phyloP scores from a whole-genome alignment of 2,113 vertebrate species.

The Miniopterus natalensis region DNA sequence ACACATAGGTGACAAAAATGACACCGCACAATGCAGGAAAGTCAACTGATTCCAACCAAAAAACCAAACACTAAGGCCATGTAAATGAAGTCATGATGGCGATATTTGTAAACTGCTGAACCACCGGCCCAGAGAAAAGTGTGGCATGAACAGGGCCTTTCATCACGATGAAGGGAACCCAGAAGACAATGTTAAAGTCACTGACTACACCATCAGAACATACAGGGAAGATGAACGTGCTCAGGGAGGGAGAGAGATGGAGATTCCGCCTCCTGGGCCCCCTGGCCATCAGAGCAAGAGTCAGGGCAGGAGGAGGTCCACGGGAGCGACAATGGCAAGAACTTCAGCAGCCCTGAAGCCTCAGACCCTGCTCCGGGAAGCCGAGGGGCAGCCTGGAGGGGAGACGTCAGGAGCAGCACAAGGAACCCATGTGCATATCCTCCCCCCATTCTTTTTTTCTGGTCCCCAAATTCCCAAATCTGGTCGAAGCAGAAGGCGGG shows the following conservation, averaged over 20 bases:
- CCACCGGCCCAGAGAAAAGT: neutral
- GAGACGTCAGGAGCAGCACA: neutral
- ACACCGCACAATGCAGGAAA: no score
- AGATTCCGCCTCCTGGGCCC: neutral
- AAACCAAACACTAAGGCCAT: no score
- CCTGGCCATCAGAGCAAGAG: neutral
- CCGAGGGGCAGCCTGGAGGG: neutral
- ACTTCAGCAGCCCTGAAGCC: neutral
- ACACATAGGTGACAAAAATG: neutral
- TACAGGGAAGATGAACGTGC: neutral
- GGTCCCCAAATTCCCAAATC: neutral
- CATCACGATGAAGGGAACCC: neutral
- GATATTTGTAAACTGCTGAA: neutral
- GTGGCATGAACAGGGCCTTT: no score
- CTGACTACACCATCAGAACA: neutral
- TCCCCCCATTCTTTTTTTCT: neutral
- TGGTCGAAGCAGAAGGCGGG: neutral
- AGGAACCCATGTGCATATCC: neutral
- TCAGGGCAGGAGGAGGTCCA: no score
- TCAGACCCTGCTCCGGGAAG: neutral
- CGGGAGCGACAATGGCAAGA: no score
- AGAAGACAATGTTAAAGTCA: neutral
- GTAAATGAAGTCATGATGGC: neutral
- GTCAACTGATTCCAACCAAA: neutral
- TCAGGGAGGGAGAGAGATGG: neutral